Base-by-base conservation (phyloP, 2,888 invertebrate species). In the Drosophila rubida region DNA sequence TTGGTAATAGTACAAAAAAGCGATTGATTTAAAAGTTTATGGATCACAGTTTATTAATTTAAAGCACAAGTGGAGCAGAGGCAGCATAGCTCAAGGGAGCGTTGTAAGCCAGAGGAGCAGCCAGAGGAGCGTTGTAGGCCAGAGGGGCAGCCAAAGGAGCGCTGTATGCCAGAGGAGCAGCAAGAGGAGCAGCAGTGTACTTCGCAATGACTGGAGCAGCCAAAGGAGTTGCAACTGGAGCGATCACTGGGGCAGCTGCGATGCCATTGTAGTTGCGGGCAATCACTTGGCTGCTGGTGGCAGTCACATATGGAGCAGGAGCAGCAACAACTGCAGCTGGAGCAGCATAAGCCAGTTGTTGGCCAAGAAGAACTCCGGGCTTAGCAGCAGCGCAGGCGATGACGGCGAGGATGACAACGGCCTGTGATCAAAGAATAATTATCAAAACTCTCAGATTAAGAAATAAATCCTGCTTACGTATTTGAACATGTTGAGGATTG, bases 371-470 rank as follows among this genome's bases (percentile, higher is more conserved):
- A 0, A 79, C 16, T 27, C 77, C 74, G 0, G 88, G 87, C 42
- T 83, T 87, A 42, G 82, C 86, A 49, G 80, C 69, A 54, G 53
- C 82, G 58, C 76, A 81, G 46, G 86, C 80, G 54, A 87, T 69
- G 25, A 88, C 5, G 42, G 87, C 88, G 51, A 84, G 58, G 68
- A 87, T 68, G 37, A 83, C 80, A 73, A 80, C 75, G 64, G 76
- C 62, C 86, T 86, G 37, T 2, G 55, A 41, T n/a, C 1, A 46
- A 6, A 23, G 2, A 2, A 0, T 30, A 7, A 13, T 51, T 4
- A 25, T 9, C 48, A 0, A 41, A n/a, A 19, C 3, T 19, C 32
- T 1, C 9, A 4, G 6, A 4, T 14, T 14, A 35, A 7, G 14
- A 39, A 32, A 19, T 1, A 42, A 44, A 6, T 51, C 13, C 11